Conservation (phyloP, 2,888 invertebrate genomes). For the Mechanitis mazaeus region DNA sequence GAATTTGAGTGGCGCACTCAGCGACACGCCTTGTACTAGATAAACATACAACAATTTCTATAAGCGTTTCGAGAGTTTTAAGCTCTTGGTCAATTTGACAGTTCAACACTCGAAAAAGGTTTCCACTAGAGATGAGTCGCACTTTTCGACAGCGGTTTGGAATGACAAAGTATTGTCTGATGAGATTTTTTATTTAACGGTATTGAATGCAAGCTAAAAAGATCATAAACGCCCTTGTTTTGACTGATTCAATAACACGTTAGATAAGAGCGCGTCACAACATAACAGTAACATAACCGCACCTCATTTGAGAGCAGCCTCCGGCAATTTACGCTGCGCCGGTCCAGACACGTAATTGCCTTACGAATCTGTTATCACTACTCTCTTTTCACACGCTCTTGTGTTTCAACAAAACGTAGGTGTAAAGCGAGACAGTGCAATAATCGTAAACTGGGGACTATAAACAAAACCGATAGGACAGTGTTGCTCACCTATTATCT, state of each 20-base stretch:
- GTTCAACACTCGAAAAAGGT: slow-evolving; percentile 35
- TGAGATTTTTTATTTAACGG: slow-evolving; percentile 7
- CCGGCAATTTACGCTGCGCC: slow-evolving; percentile 36
- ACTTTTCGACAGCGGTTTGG: slow-evolving; percentile 24
- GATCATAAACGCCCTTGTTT: background rate
- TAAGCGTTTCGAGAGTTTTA: slow-evolving; percentile 32
- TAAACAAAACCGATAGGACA: slow-evolving; percentile 57
- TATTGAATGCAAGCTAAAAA: no score
- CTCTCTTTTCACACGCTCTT: slow-evolving; percentile 60
- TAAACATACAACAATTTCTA: slow-evolving; percentile 48
- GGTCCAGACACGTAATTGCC: slow-evolving; percentile 52
- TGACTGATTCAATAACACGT: background rate
- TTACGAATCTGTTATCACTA: slow-evolving; percentile 58
- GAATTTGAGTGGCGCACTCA: slow-evolving; percentile 48
- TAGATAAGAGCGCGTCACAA: slow-evolving; percentile 50
- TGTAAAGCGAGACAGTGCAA: slow-evolving; percentile 49
- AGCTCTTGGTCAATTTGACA: slow-evolving; percentile 33
- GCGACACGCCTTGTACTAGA: slow-evolving; percentile 48
- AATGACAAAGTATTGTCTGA: slow-evolving; percentile 50
- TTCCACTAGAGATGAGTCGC: slow-evolving; percentile 39
- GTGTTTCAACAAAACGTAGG: slow-evolving; percentile 40
- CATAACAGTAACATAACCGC: slow-evolving; percentile 69
- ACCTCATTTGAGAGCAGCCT: slow-evolving; percentile 56
- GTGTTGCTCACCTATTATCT: slow-evolving; percentile 59
- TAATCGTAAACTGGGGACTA: slow-evolving; percentile 42